Evolutionary conservation across 2,888 invertebrate species (phyloP), one percentile per base, ranked within the genome.

Genomic region (Microctonus aethiopoides): DNA sequence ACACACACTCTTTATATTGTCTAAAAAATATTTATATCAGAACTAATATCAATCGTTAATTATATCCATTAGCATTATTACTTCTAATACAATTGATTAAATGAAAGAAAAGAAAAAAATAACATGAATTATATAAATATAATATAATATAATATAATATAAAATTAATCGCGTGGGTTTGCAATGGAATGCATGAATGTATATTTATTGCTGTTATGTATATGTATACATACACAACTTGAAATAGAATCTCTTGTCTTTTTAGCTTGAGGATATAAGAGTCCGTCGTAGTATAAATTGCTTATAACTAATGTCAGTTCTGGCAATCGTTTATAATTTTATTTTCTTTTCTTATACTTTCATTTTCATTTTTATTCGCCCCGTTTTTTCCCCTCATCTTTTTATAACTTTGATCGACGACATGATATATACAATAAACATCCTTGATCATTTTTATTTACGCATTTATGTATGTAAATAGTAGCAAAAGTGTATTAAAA

Each of bases 211-310:
- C 78, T 77, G 69, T 46, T 46, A 46, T 75, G 78, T 78, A 79
- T 81, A 81, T 79, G n/a, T 78, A 81, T 80, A 79, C 77, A 77
- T 77, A 77, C 64, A 68, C 64, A 62, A 73, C 78, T 78, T 73
- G 70, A 81, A 81, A 80, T 81, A 81, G 80, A 77, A 54, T 56
- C 63, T 54, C 65, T 65, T 68, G 68, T 59, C 70, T 65, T 68
- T 71, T 65, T 67, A 64, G 26, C 52, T 66, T 59, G 60, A 59
- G 52, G 36, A 62, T 62, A 26, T 36, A 36, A 57, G 26, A 66
- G 52, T 32, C 22, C 57, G 24, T 26, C 39, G 41, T 57, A n/a
- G n/a, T 6, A 22, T 26, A 24, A 57, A 24, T 20, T 11, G 52
- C 34, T 64, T 63, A 29, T 51, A 26, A 32, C 26, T 10, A 41